A percentile compares a stretch with the other conserved stretches of the same genome.
Evolutionary conservation across 2,888 invertebrate genomes (phyloP).

Genomic region (Archips crataeganus): DNA sequence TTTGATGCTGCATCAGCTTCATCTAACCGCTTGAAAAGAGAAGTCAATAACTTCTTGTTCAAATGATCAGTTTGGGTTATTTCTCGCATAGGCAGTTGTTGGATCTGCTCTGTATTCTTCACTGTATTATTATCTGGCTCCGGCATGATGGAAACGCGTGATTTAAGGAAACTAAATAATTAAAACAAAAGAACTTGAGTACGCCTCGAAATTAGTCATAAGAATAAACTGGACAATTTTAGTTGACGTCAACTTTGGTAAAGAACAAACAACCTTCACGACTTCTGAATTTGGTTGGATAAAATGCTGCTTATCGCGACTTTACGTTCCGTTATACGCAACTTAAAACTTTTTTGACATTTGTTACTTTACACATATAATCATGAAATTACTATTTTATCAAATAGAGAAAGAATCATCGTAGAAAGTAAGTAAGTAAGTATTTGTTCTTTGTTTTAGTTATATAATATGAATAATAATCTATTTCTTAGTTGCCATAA

Average conservation of each 20-base stretch:
- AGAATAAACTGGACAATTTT: constrained; percentile 15
- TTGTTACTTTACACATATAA: background rate
- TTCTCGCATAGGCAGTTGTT: constrained; percentile 73
- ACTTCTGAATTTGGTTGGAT: constrained; percentile 47
- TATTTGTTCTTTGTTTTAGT: too few species aligned
- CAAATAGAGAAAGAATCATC: background rate
- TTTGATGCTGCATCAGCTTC: constrained; percentile 67
- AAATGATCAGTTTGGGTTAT: constrained; percentile 88
- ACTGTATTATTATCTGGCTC: constrained; percentile 64
- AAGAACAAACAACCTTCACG: background rate
- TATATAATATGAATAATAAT: too few species aligned
- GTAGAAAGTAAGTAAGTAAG: background rate
- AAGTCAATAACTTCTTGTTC: constrained; percentile 88
- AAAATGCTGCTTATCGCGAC: constrained; percentile 12
- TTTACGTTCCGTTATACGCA: constrained; percentile 41
- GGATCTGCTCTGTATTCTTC: constrained; percentile 57
- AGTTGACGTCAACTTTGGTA: background rate
- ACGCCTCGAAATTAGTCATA: constrained; percentile 35
- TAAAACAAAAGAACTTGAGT: constrained; percentile 48
- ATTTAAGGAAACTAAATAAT: constrained; percentile 41
- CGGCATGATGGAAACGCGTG: constrained; percentile 60
- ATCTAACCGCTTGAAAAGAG: constrained; percentile 87
- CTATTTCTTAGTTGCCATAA: too few species aligned
- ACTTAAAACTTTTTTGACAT: constrained; percentile 17
- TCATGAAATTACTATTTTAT: background rate